Percentiles rank a stretch among this genome's conserved stretches.
phyloP scores from a whole-genome alignment of 2,113 vertebrate species.

The Otus sunia region DNA sequence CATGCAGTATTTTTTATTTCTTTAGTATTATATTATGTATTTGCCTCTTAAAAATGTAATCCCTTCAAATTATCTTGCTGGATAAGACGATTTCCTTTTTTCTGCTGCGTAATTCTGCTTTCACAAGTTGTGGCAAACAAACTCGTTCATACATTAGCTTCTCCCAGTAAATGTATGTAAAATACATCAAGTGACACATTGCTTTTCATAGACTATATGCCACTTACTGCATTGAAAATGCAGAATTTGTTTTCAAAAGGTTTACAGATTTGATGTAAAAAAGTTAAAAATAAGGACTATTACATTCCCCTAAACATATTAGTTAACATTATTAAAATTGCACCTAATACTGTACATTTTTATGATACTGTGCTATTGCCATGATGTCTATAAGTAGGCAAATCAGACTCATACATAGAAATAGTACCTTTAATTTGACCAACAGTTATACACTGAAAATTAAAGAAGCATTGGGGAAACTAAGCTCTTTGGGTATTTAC shows the following conservation, averaged over 20 bases:
- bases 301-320: not conserved
- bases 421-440: not conserved
- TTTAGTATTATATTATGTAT: not conserved
- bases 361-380: not conserved
- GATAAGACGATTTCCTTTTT: not conserved
- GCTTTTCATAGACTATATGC: not conserved
- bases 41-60: not conserved
- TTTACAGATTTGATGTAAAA: not conserved
- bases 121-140: not conserved
- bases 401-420: not conserved
- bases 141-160: not conserved
- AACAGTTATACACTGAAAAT: not conserved
- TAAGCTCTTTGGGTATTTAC: not conserved
- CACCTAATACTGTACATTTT: not conserved
- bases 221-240: not conserved
- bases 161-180: not conserved
- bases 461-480: not conserved
- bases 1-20: not conserved
- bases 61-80: not conserved
- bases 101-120: not conserved
- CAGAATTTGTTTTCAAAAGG: not conserved
- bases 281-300: not conserved
- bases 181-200: fast-evolving
- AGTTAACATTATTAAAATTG: not conserved
- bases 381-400: not conserved